A percentile compares a stretch with the other conserved stretches of the same genome.
These are phyloP conservation scores for Tachina grossa DNA, from an alignment of 2,888 invertebrate species.

Conservation along the genomic window DNA sequence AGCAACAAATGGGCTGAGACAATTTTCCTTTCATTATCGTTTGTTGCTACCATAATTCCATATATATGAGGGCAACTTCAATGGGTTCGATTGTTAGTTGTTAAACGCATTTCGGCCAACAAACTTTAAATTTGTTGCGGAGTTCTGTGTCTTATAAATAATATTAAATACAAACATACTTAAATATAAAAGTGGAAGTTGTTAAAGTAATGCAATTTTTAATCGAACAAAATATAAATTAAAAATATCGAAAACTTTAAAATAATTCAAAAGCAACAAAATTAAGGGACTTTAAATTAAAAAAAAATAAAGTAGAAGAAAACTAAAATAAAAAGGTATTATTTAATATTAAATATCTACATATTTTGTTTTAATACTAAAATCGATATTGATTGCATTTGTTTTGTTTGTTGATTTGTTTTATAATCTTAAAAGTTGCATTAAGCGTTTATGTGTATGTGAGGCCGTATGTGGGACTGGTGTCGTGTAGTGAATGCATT, in stretches of 20 bases:
- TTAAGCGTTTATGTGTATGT: background rate
- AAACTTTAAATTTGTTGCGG: conserved; percentile 43
- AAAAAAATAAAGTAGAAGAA: background rate
- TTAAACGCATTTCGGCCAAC: conserved; percentile 62
- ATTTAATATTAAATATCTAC: background rate
- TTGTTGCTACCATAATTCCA: conserved; percentile 14
- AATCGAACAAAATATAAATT: background rate
- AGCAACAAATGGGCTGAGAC: conserved; percentile 14
- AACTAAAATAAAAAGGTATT: conserved; percentile 29
- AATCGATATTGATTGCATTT: conserved; percentile 52
- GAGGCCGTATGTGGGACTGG: background rate
- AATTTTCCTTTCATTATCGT: conserved; percentile 51
- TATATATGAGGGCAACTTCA: conserved; percentile 61
- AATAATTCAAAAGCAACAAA: background rate
- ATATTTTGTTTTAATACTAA: background rate
- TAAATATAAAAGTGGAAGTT: background rate
- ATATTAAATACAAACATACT: conserved; percentile 24
- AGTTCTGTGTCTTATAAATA: conserved; percentile 39
- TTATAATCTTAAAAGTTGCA: conserved; percentile 7
- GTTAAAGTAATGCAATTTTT: background rate
- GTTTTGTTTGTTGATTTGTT: background rate
- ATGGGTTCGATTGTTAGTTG: conserved; percentile 65
- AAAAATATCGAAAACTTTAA: background rate
- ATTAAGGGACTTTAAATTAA: background rate
- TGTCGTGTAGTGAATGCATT: conserved; percentile 24